These are phyloP conservation scores for Malurus splendens DNA, from an alignment of 2,797 vertebrate species.

Conservation along the genomic window DNA sequence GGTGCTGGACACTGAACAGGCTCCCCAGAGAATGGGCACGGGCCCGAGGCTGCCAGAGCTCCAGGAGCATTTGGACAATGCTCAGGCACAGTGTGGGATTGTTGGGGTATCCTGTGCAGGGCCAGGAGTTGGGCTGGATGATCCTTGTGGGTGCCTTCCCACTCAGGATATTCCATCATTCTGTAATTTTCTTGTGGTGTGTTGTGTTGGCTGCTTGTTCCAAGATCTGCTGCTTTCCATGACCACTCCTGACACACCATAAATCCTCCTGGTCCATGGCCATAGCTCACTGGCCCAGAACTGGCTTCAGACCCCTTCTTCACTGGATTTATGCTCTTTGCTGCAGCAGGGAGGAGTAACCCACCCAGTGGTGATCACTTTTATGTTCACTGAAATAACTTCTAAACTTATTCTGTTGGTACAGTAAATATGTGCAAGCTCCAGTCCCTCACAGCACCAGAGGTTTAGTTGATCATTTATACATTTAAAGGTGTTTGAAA, in stretches of 20 bases:
- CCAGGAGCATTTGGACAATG: fast-evolving
- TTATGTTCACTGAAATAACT: background rate
- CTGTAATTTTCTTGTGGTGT: background rate
- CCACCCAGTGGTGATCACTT: background rate
- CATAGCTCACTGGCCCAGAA: background rate
- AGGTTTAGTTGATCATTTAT: background rate
- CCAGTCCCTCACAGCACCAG: background rate
- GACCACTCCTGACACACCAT: fast-evolving
- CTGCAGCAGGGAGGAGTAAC: background rate
- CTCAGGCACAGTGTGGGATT: background rate
- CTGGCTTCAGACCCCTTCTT: background rate
- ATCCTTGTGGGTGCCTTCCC: background rate
- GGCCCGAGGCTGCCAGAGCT: background rate
- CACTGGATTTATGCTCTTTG: background rate
- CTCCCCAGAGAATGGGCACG: background rate
- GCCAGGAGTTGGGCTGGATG: fast-evolving
- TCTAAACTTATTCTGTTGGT: background rate
- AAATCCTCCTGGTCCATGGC: background rate
- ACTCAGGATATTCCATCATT: background rate
- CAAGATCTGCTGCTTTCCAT: background rate
- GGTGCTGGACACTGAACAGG: background rate
- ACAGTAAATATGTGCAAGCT: fast-evolving
- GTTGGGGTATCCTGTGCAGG: background rate
- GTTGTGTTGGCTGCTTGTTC: background rate
- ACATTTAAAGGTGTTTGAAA: background rate